Conservation (phyloP, 2,797 vertebrate genomes). For the Epinephelus awoara region DNA sequence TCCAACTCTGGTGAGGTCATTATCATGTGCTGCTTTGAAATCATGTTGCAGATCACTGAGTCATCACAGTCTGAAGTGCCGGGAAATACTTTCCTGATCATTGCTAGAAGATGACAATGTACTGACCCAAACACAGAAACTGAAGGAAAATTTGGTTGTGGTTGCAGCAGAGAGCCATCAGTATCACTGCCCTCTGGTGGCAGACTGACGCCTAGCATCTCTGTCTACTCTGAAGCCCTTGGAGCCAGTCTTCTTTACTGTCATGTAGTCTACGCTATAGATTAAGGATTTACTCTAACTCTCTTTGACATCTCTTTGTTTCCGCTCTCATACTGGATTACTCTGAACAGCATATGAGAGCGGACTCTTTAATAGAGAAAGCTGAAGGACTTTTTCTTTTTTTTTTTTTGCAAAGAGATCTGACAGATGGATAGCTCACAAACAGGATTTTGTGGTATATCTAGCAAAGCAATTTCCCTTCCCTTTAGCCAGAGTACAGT, state of each 20-base stretch:
- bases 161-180: background rate
- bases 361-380: constrained; percentile 79
- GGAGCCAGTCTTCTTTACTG: constrained; percentile 50
- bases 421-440: constrained; percentile 84
- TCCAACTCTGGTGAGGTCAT: background rate
- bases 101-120: background rate
- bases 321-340: constrained; percentile 77
- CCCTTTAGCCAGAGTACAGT: constrained; percentile 81
- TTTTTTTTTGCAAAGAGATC: constrained; percentile 79
- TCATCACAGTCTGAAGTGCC: background rate
- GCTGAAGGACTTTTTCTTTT: constrained; percentile 74
- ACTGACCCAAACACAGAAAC: background rate
- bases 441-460: constrained; percentile 84
- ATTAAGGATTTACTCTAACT: constrained; percentile 80
- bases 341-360: constrained; percentile 70
- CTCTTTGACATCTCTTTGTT: constrained; percentile 84
- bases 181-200: constrained; percentile 79
- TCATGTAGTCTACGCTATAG: constrained; percentile 62
- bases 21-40: background rate
- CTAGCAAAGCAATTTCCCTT: constrained; percentile 84
- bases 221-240: constrained; percentile 20
- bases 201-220: constrained; percentile 29
- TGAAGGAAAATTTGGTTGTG: background rate
- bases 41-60: constrained; percentile 1
- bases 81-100: background rate